Evolutionary conservation across 2,888 invertebrate genomes (phyloP), one percentile per base, ranked within the genome.

Genomic region (Fissipunctia ypsillon): DNA sequence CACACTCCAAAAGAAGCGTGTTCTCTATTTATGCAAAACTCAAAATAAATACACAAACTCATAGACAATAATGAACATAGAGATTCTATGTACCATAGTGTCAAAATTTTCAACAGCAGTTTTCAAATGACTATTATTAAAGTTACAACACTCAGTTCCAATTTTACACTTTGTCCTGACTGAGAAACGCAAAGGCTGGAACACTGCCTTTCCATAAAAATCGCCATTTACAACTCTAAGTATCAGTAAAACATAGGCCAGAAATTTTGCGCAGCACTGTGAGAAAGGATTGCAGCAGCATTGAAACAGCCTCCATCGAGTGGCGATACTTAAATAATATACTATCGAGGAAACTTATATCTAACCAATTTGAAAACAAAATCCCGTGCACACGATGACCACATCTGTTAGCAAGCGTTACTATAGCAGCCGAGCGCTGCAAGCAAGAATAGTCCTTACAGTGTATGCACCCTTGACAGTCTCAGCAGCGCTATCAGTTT

Each of bases 11-110:
- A 86, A 57, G 60, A 86, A 80, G 69, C 64, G 16, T 52, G 5
- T 56, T 25, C 43, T 25, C 25, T 68, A 64, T 28, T 52, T 80
- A 75, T 61, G 60, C 50, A 59, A 75, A 78, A 75, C 35, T 50
- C 59, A 74, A 70, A 83, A 81, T 81, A 87, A 83, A 79, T 78
- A 84, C 67, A 64, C 74, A 25, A 68, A 84, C 45, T 73, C 38
- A 38, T 52, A 69, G 38, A 60, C 38, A 60, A 50, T 25, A 59
- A 79, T n/a, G 63, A 14, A 84, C 28, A 67, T 60, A 68, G 64
- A 78, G 28, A 71, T 22, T 56, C 60, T 67, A 83, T 57, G 63
- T 50, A 66, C n/a, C 56, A 78, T 38, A 68, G 22, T 22, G 43
- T 41, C 45, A 59, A 69, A 6, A 28, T 56, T 0, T 35, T n/a